A percentile compares a stretch with the other conserved stretches of the same genome.
These are phyloP conservation scores for Solenopsis fugax DNA, from an alignment of 1,140 invertebrate species.

Conservation along the genomic window DNA sequence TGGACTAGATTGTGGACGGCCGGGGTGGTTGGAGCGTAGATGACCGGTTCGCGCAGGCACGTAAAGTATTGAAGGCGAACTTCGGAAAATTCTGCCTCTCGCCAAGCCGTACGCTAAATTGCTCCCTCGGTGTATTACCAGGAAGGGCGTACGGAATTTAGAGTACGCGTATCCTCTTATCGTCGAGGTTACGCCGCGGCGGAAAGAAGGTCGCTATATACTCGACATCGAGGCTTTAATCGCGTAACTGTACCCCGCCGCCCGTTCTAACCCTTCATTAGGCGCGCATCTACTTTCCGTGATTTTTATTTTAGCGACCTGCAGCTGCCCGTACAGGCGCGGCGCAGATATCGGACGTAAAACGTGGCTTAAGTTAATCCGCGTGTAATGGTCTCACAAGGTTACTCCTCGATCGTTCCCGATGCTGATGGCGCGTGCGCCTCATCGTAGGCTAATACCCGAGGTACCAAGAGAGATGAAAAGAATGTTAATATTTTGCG, in stretches of 20 bases:
- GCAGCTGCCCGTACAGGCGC: background rate
- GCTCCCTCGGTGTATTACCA: conserved; percentile 49
- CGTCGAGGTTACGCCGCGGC: conserved; percentile 43
- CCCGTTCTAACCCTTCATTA: conserved; percentile 53
- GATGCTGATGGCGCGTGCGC: conserved; percentile 44
- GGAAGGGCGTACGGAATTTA: conserved; percentile 55
- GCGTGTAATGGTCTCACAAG: conserved; percentile 55
- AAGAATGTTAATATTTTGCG: background rate
- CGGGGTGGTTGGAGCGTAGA: conserved; percentile 42
- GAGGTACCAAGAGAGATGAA: background rate
- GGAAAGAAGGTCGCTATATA: conserved; percentile 47
- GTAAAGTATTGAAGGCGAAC: conserved; percentile 63
- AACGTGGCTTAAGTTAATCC: conserved; percentile 58
- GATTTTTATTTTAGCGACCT: conserved; percentile 38
- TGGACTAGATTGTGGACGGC: conserved; percentile 51
- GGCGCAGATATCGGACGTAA: conserved; percentile 46
- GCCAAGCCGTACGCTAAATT: conserved; percentile 56
- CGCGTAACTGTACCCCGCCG: conserved; percentile 53
- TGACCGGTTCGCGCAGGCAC: conserved; percentile 65
- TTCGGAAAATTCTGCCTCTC: conserved; percentile 60
- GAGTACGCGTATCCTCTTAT: conserved; percentile 67
- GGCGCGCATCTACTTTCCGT: conserved; percentile 48
- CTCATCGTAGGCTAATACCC: background rate
- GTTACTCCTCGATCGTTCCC: conserved; percentile 53
- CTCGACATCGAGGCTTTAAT: conserved; percentile 56